Evolutionary conservation across 2,888 invertebrate species (phyloP), one percentile per base, ranked within the genome.

Genomic region (Belgica antarctica): DNA sequence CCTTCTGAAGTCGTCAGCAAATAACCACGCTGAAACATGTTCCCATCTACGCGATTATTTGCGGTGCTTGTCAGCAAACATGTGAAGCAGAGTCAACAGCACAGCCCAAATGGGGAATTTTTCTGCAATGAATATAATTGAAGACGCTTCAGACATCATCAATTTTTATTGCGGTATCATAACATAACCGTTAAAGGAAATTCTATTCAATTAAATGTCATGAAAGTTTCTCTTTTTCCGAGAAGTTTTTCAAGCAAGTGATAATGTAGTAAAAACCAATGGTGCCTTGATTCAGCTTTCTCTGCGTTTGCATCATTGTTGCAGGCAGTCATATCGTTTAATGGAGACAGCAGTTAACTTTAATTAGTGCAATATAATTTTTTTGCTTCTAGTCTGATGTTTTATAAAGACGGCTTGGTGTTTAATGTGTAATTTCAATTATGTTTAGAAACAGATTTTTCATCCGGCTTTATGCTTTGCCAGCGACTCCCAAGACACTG

Each of bases 61-160:
- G n/a, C n/a, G n/a, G n/a, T n/a, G n/a, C n/a, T n/a, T n/a, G n/a
- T n/a, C n/a, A n/a, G n/a, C n/a, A n/a, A n/a, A n/a, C n/a, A n/a
- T n/a, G 41, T n/a, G 41, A 7, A n/a, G 41, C 3, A 41, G 15
- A 41, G 15, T 41, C 41, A 41, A n/a, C 41, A 41, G 41, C 4
- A 41, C 3, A 41, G 31, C 41, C 3, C 12, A 15, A 12, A 41
- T 4, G 10, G 15, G 15, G 41, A 41, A 8, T 31, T 41, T 41
- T 41, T 41, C 15, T 41, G 41, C 41, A 41, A 41, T n/a, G 41
- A 41, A 31, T 31, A 31, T 41, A 41, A 41, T 41, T 41, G 41
- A 63, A 34, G 41, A n/a, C 63, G 28, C 65, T 66, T 47, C 65
- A 66, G 65, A 66, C 65, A 66, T 66, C 65, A 66, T 66, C 65